phyloP scores from a whole-genome alignment of 2,797 vertebrate genomes.

The Uromys caudimaculatus region DNA sequence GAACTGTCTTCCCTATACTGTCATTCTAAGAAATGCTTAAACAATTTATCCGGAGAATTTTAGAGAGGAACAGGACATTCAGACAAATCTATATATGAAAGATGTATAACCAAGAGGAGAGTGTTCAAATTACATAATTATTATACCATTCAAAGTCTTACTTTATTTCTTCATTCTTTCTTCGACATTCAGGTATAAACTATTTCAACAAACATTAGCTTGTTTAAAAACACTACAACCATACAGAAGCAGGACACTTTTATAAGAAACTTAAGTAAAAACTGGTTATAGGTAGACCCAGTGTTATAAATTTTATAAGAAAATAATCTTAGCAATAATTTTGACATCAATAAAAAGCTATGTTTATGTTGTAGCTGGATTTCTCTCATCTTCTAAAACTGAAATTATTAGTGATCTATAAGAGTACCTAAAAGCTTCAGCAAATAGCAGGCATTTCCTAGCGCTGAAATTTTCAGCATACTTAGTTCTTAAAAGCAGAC shows the following conservation, averaged over 20 bases:
- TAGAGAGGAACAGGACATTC: not conserved
- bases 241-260: not conserved
- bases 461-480: constrained; percentile 51
- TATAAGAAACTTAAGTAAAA: not conserved
- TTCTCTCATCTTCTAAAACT: not conserved
- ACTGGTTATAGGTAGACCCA: not conserved
- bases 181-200: not conserved
- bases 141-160: no score
- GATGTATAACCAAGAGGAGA: not conserved
- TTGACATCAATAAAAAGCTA: not conserved
- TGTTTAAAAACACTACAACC: constrained; percentile 24
- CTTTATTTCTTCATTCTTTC: no score
- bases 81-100: not conserved
- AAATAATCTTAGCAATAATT: not conserved
- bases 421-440: not conserved
- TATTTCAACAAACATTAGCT: not conserved
- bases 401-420: constrained; percentile 1
- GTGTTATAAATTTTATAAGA: not conserved
- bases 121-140: not conserved
- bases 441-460: constrained; percentile 36
- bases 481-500: constrained; percentile 51
- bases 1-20: not conserved
- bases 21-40: not conserved
- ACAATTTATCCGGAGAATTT: not conserved
- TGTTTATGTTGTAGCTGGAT: not conserved